A percentile compares a stretch with the other conserved stretches of the same genome.
These are phyloP conservation scores for Etheostoma spectabile DNA, from an alignment of 2,113 vertebrate species.

Conservation along the genomic window DNA sequence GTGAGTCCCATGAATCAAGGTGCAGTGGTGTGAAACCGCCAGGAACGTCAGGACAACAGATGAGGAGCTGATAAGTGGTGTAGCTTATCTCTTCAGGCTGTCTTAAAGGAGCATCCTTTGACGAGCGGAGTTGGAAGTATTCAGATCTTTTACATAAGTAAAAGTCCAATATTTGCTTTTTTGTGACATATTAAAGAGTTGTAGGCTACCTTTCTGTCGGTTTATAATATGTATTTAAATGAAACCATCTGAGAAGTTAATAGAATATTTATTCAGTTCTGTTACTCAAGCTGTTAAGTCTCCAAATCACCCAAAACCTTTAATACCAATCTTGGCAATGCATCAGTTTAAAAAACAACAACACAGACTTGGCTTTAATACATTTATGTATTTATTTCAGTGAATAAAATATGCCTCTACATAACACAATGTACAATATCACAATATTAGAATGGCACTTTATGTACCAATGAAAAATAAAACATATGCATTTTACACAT, in stretches of 20 bases:
- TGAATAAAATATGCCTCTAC: conserved; percentile 76
- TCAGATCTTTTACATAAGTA: not conserved
- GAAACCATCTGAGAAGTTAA: too few species aligned
- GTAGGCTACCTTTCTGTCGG: too few species aligned
- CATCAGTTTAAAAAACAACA: not conserved
- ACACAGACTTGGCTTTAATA: not conserved
- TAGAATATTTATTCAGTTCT: not conserved
- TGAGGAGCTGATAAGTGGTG: not conserved
- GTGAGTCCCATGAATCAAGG: conserved; percentile 23
- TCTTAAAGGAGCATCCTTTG: not conserved
- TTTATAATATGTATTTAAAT: too few species aligned
- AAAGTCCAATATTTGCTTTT: not conserved
- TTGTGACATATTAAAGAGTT: too few species aligned
- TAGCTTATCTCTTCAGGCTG: not conserved
- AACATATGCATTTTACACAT: too few species aligned
- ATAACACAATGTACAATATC: conserved; percentile 65
- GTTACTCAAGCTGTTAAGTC: conserved; percentile 2
- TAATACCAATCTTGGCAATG: not conserved
- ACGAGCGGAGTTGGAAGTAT: not conserved
- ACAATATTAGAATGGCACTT: conserved; percentile 49
- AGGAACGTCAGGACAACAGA: not conserved
- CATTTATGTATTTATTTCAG: conserved; percentile 59
- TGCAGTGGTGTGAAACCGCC: not conserved
- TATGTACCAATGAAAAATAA: conserved; percentile 68
- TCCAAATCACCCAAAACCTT: not conserved